These are phyloP conservation scores for Linyphia triangularis DNA, from an alignment of 2,888 invertebrate species.

Conservation along the genomic window DNA sequence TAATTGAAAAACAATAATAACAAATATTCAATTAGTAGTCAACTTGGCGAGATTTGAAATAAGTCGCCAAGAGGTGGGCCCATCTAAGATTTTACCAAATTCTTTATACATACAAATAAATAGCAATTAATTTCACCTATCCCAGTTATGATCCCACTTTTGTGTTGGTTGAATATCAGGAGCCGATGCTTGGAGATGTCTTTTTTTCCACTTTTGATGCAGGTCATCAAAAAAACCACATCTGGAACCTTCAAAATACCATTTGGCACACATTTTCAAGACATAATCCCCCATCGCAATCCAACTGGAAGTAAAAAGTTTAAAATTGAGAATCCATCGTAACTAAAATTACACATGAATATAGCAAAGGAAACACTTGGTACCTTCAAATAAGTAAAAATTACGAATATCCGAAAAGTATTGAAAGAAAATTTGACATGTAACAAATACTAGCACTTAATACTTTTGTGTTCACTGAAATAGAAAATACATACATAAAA, in stretches of 20 bases:
- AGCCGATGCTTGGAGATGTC: background rate
- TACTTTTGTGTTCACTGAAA: too few relatives aligned
- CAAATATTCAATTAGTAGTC: too few relatives aligned
- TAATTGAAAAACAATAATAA: background rate
- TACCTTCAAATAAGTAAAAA: too few relatives aligned
- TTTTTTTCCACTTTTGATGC: background rate
- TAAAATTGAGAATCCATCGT: too few relatives aligned
- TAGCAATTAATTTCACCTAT: background rate
- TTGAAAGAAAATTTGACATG: too few relatives aligned
- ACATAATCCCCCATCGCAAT: background rate
- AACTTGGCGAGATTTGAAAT: too few relatives aligned
- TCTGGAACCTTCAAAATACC: background rate
- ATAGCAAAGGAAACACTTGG: too few relatives aligned
- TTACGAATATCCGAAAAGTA: too few relatives aligned
- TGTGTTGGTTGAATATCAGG: background rate
- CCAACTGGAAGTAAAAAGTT: too few relatives aligned
- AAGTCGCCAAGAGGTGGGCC: background rate
- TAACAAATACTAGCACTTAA: too few relatives aligned
- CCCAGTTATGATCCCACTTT: conserved; percentile 34
- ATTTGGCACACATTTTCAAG: background rate
- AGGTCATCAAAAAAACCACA: background rate
- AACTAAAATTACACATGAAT: too few relatives aligned
- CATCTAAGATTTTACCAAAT: background rate
- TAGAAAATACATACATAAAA: too few relatives aligned
- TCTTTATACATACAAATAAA: background rate